Conservation (phyloP, 2,113 vertebrate genomes). For the Glareola pratincola region DNA sequence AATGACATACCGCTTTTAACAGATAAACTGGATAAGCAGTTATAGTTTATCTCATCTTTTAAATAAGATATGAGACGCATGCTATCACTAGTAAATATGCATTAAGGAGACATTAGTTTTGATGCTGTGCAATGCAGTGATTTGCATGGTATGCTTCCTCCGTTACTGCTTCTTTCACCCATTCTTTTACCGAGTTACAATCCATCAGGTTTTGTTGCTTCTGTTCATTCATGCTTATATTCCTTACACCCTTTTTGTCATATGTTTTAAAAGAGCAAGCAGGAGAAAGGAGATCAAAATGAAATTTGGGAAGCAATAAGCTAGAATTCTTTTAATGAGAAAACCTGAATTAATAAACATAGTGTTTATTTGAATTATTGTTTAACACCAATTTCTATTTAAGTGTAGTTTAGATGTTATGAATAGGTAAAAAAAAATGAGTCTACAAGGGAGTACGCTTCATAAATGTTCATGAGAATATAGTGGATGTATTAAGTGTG, state of each 20-base stretch:
- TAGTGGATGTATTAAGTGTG: background rate
- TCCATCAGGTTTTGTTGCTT: background rate
- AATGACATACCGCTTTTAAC: background rate
- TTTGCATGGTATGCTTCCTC: background rate
- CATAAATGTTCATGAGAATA: background rate
- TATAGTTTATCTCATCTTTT: constrained; percentile 5
- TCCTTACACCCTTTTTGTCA: background rate
- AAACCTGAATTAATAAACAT: background rate
- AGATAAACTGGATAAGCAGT: background rate
- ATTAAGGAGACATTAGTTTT: background rate
- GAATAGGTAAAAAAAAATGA: background rate
- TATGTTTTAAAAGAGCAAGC: background rate
- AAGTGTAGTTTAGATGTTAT: background rate
- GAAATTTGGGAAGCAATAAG: background rate
- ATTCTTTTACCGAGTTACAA: background rate
- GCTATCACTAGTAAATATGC: background rate
- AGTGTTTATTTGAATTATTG: background rate
- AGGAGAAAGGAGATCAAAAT: background rate
- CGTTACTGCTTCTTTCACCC: background rate
- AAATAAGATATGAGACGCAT: background rate
- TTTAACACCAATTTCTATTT: background rate
- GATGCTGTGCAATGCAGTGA: background rate
- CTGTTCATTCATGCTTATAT: background rate
- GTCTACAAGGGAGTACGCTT: background rate
- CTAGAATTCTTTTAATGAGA: background rate